A percentile compares a stretch with the other conserved stretches of the same genome.
phyloP scores from a whole-genome alignment of 2,113 vertebrate genomes.

The Fukomys damarensis region DNA sequence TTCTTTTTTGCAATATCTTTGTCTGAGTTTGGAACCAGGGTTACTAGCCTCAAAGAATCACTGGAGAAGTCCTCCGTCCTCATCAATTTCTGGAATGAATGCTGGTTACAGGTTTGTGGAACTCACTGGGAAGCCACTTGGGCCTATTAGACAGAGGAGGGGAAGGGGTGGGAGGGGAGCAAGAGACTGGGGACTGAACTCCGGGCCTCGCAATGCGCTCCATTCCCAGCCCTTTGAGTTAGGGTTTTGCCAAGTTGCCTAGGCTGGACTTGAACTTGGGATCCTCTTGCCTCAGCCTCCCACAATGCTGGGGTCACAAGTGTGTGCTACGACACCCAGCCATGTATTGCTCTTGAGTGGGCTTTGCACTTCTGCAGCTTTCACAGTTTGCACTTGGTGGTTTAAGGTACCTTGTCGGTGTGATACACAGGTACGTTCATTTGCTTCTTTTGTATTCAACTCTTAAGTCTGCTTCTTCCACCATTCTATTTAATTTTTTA shows the following conservation, averaged over 20 bases:
- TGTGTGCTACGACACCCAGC: too few species aligned
- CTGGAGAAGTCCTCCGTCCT: background rate
- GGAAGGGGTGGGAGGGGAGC: background rate
- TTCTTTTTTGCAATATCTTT: background rate
- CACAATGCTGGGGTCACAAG: background rate
- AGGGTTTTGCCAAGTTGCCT: background rate
- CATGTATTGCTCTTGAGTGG: background rate
- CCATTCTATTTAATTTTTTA: background rate
- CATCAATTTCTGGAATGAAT: background rate
- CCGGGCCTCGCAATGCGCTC: background rate
- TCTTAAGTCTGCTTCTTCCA: background rate
- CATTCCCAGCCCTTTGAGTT: background rate
- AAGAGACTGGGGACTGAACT: background rate
- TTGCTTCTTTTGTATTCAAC: background rate
- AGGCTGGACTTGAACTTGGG: background rate
- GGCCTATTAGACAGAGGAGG: too few species aligned
- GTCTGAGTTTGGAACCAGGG: background rate
- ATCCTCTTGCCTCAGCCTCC: background rate
- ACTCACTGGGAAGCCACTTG: background rate
- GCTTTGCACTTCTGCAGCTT: background rate
- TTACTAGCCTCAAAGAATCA: background rate
- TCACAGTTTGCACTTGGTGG: background rate
- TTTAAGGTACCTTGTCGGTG: background rate
- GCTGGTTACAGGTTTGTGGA: background rate
- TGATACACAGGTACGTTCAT: background rate